Conservation (phyloP, 1,140 invertebrate genomes). For the Trinorchestia longiramus region DNA sequence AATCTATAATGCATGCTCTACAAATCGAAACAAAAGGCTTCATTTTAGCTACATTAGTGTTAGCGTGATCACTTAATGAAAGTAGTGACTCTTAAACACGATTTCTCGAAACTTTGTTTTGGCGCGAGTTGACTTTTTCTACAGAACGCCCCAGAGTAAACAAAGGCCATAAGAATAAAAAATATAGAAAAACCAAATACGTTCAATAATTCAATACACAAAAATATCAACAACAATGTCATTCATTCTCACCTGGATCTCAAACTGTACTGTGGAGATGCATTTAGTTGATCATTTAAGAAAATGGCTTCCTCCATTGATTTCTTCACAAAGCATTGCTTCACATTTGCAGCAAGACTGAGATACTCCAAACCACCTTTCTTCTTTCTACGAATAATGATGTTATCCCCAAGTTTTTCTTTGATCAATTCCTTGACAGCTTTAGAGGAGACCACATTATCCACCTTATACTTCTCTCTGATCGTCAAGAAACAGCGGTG, state of each 20-base stretch:
- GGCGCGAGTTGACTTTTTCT: too few relatives aligned
- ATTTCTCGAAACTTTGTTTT: too few relatives aligned
- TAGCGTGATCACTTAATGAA: too few relatives aligned
- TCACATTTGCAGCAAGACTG: not conserved
- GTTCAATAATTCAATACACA: too few relatives aligned
- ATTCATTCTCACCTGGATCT: conserved; percentile 16
- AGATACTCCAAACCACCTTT: not conserved
- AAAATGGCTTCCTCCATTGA: not conserved
- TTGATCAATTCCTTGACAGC: not conserved
- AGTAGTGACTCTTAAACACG: too few relatives aligned
- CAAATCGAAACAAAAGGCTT: too few relatives aligned
- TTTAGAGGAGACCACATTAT: not conserved
- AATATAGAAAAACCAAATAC: too few relatives aligned
- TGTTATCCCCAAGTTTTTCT: not conserved
- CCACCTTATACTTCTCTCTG: not conserved
- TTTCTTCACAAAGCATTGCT: not conserved
- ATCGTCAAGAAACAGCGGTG: not conserved
- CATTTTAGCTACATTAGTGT: too few relatives aligned
- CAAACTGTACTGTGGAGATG: not conserved
- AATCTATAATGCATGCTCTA: too few relatives aligned
- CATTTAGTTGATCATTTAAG: conserved; percentile 1
- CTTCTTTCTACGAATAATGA: not conserved
- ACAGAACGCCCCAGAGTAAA: too few relatives aligned
- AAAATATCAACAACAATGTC: too few relatives aligned
- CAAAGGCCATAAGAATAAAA: too few relatives aligned